Evolutionary conservation across 1,140 invertebrate genomes (phyloP).

Genomic region (Microplitis mediator): DNA sequence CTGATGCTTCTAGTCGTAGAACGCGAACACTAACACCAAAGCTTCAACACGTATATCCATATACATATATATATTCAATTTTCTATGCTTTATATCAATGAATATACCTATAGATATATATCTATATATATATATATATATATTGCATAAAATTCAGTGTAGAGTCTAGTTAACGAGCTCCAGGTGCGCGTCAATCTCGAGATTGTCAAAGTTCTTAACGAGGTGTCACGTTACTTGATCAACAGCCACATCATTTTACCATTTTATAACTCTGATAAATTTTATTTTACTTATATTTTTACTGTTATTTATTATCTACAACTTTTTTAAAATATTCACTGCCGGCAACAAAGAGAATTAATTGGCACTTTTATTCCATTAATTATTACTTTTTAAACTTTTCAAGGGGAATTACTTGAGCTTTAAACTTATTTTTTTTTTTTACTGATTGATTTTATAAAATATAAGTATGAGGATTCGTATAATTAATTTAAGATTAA

Average conservation of each 20-base stretch:
- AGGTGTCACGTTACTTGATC: constrained; percentile 44
- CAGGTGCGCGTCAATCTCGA: constrained; percentile 42
- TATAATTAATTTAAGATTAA: too few species aligned
- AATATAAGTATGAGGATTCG: too few species aligned
- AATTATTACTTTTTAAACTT: too few species aligned
- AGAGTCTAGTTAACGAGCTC: constrained; percentile 30
- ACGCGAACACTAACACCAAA: constrained; percentile 12
- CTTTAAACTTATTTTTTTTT: too few species aligned
- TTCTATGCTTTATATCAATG: background rate
- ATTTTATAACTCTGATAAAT: background rate
- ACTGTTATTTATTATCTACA: background rate
- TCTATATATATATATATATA: background rate
- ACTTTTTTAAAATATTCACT: too few species aligned
- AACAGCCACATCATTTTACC: constrained; percentile 26
- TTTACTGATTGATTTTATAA: too few species aligned
- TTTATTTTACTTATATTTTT: background rate
- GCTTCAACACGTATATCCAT: background rate
- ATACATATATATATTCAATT: too few species aligned
- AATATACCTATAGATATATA: background rate
- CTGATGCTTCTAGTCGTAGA: constrained; percentile 12
- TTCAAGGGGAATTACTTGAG: too few species aligned
- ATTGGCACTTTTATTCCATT: too few species aligned
- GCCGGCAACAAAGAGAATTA: too few species aligned
- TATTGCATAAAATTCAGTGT: background rate
- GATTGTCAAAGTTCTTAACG: constrained; percentile 45